Base-by-base conservation (phyloP, 2,888 invertebrate species). In the Gasteruption jaculator region DNA sequence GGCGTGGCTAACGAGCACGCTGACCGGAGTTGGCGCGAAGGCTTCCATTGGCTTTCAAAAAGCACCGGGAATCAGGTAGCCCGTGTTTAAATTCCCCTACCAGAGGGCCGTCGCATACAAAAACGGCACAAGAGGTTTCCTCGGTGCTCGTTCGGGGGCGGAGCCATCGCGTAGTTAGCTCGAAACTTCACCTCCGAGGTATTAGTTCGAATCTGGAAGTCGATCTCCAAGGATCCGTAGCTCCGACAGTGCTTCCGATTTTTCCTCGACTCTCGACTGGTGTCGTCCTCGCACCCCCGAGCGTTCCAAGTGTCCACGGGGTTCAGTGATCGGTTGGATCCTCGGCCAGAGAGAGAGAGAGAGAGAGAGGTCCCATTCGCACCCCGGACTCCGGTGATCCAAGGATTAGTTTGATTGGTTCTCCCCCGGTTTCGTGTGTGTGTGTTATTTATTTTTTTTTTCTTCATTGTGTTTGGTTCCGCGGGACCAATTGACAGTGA, bases 131-230 rank as follows among this genome's bases (percentile, higher is more conserved):
- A 8, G 16, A 5, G 10, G 2, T 1, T 24, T 4, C 12, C 20
- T 50, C 46, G 50, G 50, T 33, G 31, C 45, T 15, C 20, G 35
- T 43, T 49, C n/a, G n/a, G n/a, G 50, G 57, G 55, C 52, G 57
- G 49, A 50, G 46, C 54, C 41, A 39, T 30, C 14, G 33, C 41
- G 46, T 48, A 54, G 56, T 57, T 52, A 54, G 41, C 35, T 38
- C 30, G 38, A 35, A 31, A 40, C 30, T 34, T 33, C 43, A 38
- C 44, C 26, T 37, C 35, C 29, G 42, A 18, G 5, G 27, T 37
- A 31, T 38, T 53, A 68, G 68, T 68, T 46, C 53, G 53, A 57
- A 59, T 62, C 59, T 48, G 48, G 43, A 43, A 52, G 53, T 49
- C 57, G 58, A 57, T 56, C 55, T 20, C 51, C 43, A 41, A 39